A percentile compares a stretch with the other conserved stretches of the same genome.
These are phyloP conservation scores for Cyprinus carpio DNA, from an alignment of 2,113 vertebrate genomes.

Conservation along the genomic window DNA sequence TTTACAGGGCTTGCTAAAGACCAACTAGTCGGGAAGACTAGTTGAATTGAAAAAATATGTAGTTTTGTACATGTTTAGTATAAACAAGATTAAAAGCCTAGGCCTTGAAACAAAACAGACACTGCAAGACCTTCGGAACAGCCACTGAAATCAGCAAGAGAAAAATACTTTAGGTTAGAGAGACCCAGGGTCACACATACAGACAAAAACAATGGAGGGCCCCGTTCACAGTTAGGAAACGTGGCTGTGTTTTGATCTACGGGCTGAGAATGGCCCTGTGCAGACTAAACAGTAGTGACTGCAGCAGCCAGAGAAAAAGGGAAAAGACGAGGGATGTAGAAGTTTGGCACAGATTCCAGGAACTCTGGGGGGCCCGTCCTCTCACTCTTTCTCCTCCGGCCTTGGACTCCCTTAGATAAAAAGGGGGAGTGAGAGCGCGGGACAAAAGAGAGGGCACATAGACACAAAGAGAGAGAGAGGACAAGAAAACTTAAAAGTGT, in stretches of 20 bases:
- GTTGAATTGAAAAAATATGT: not conserved
- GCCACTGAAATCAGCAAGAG: conserved; percentile 24
- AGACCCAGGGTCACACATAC: conserved; percentile 15
- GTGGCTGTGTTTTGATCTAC: conserved; percentile 68
- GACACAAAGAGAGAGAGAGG: not conserved
- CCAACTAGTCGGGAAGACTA: not conserved
- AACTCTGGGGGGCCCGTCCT: conserved; percentile 47
- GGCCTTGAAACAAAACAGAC: conserved; percentile 28
- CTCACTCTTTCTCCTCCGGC: conserved; percentile 49
- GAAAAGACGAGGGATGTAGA: conserved; percentile 40
- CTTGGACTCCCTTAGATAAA: conserved; percentile 56
- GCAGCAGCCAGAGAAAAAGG: conserved; percentile 52
- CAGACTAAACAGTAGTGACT: conserved; percentile 78
- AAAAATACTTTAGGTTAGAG: conserved; percentile 40
- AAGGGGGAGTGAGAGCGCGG: not conserved
- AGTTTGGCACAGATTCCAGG: conserved; percentile 51
- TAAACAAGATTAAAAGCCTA: conserved; percentile 1
- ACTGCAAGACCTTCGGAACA: conserved; percentile 13
- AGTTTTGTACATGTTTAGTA: not conserved
- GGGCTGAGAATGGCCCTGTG: conserved; percentile 54
- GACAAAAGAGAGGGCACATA: not conserved
- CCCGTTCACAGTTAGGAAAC: conserved; percentile 51
- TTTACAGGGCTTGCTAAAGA: not conserved
- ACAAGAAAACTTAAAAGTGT: not conserved
- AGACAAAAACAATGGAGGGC: conserved; percentile 55